These are phyloP conservation scores for Trachemys scripta DNA, from an alignment of 2,113 vertebrate genomes.

Conservation along the genomic window DNA sequence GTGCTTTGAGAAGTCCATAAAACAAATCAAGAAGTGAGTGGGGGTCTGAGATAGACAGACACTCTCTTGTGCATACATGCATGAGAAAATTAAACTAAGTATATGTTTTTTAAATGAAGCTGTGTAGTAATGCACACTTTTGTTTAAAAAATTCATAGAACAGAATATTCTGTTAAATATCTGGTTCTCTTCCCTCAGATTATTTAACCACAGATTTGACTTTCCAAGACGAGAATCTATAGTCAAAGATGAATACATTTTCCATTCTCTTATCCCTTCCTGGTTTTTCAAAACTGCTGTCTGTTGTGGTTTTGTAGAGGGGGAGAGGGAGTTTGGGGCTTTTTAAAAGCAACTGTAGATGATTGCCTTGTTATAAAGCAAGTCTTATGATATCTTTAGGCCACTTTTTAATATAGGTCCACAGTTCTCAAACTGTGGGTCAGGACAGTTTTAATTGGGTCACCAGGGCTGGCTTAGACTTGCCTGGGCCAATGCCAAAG, in stretches of 20 bases:
- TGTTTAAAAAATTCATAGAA: background rate
- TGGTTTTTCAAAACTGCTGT: background rate
- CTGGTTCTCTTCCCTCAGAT: background rate
- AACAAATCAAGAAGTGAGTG: background rate
- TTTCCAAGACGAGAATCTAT: background rate
- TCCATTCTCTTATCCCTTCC: background rate
- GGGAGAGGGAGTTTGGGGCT: background rate
- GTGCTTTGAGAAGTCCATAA: background rate
- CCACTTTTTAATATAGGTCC: slow-evolving; percentile 5
- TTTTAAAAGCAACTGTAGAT: background rate
- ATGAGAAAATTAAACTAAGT: background rate
- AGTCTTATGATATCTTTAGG: background rate
- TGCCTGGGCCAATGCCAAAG: too few relatives aligned
- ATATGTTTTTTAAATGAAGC: slow-evolving; percentile 36
- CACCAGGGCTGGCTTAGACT: too few relatives aligned
- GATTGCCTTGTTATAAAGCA: background rate
- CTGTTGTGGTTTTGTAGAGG: background rate
- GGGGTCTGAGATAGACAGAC: background rate
- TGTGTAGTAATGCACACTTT: slow-evolving; percentile 35
- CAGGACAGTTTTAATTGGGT: too few relatives aligned
- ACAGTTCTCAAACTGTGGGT: background rate
- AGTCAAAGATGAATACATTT: background rate
- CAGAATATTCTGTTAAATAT: background rate
- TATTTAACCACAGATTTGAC: background rate
- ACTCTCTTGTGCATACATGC: background rate